phyloP scores from a whole-genome alignment of 1,140 invertebrate genomes.

The Nasonia giraulti region DNA sequence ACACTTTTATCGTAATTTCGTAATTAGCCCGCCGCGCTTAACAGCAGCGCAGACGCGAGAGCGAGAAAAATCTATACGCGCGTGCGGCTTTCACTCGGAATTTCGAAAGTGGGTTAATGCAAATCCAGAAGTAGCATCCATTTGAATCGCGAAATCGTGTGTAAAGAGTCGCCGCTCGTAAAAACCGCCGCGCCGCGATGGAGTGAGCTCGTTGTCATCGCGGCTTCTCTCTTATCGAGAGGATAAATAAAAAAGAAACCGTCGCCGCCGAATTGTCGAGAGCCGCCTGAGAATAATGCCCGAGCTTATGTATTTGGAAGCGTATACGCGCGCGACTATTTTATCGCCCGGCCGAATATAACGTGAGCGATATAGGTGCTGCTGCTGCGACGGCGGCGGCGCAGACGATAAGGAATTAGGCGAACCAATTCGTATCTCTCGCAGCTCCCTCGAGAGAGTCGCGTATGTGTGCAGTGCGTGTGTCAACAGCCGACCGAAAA shows the following conservation, averaged over 20 bases:
- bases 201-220: neutral
- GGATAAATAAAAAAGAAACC: neutral
- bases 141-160: conserved; percentile 6
- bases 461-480: too few species aligned
- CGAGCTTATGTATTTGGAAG: conserved; percentile 19
- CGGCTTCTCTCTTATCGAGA: neutral
- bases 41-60: too few species aligned
- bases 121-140: neutral
- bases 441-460: neutral
- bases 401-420: conserved; percentile 39
- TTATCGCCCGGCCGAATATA: conserved; percentile 24
- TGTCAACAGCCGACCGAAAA: neutral
- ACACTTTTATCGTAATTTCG: neutral
- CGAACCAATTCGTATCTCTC: neutral
- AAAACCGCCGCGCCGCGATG: neutral
- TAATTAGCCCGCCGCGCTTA: too few species aligned
- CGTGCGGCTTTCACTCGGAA: neutral
- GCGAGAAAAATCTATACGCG: too few species aligned
- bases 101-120: conserved; percentile 17
- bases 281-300: neutral
- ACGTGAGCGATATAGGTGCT: neutral
- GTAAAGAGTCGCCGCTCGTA: neutral
- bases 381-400: too few species aligned
- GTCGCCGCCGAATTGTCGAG: neutral
- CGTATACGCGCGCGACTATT: neutral